A percentile compares a stretch with the other conserved stretches of the same genome.
Evolutionary conservation across 2,797 vertebrate species (phyloP).

Genomic region (Lepilemur septentrionalis): DNA sequence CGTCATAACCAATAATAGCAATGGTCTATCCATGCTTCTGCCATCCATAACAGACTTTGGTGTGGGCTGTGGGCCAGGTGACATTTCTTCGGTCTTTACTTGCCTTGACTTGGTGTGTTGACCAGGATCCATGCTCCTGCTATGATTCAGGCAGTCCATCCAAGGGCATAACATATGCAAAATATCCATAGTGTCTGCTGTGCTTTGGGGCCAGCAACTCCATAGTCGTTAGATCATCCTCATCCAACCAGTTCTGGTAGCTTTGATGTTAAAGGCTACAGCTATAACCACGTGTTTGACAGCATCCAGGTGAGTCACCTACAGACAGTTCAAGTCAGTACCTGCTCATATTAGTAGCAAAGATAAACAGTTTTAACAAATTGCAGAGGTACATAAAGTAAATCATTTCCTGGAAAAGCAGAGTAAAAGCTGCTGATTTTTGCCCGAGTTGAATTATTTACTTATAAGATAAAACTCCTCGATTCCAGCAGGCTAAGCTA

Average conservation of each 20-base stretch:
- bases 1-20: no score
- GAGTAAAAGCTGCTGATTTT: background rate
- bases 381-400: background rate
- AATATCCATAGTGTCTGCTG: background rate
- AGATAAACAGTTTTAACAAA: constrained; percentile 35
- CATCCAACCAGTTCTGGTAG: constrained; percentile 13
- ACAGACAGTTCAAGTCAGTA: background rate
- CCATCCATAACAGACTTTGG: background rate
- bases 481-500: background rate
- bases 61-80: background rate
- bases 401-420: constrained; percentile 15
- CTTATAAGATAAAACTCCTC: background rate
- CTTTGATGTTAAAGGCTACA: background rate
- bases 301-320: background rate
- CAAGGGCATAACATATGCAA: background rate
- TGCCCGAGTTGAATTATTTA: background rate
- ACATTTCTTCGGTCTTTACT: background rate
- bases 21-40: background rate
- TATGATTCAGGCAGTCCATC: background rate
- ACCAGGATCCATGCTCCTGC: background rate
- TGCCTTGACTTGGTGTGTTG: background rate
- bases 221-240: background rate
- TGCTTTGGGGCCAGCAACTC: background rate
- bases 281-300: background rate
- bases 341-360: constrained; percentile 7